Percentiles rank a stretch among this genome's conserved stretches.
phyloP scores from a whole-genome alignment of 2,113 vertebrate species.

The Podilymbus podiceps region DNA sequence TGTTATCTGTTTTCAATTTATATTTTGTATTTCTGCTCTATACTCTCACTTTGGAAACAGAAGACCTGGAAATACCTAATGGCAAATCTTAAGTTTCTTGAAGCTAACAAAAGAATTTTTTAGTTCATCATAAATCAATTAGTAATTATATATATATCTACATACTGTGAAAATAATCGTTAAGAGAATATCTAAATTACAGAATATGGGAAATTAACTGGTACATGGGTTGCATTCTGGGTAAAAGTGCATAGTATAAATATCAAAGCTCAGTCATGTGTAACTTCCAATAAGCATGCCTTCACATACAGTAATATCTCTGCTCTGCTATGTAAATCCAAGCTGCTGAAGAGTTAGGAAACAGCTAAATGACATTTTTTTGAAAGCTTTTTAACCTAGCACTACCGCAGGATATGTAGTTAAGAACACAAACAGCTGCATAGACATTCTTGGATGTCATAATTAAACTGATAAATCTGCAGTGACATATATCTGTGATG shows the following conservation, averaged over 20 bases:
- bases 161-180: neutral
- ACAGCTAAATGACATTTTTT: neutral
- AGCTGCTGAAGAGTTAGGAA: neutral
- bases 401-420: neutral
- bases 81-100: constrained; percentile 41
- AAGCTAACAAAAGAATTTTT: constrained; percentile 41
- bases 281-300: neutral
- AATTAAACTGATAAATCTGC: neutral
- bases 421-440: neutral
- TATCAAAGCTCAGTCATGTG: neutral
- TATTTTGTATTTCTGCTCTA: constrained; percentile 47
- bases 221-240: neutral
- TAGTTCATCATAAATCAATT: constrained; percentile 37
- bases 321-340: neutral
- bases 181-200: neutral
- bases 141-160: constrained; percentile 37
- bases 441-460: neutral
- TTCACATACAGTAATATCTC: neutral
- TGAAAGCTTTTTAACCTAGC: neutral
- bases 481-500: neutral
- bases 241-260: neutral
- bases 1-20: constrained; percentile 59
- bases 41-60: constrained; percentile 24
- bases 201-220: constrained; percentile 4
- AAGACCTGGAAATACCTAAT: constrained; percentile 47